Base-by-base conservation (phyloP, 1,140 invertebrate genomes). In the Druon quercuslanigerum region DNA sequence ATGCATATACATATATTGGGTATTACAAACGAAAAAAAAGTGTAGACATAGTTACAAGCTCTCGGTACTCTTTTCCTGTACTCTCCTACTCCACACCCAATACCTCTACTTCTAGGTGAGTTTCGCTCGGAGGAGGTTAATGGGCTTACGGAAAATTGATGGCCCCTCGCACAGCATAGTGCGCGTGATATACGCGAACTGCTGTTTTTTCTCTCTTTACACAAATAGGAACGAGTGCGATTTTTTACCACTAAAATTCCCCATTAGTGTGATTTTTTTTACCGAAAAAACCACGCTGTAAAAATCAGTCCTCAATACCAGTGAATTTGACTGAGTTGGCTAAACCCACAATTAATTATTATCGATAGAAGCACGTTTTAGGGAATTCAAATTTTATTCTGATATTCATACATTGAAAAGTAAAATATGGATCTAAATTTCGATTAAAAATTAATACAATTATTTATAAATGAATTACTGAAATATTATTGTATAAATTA, bases 101-200 rank as follows among this genome's bases (percentile, higher is more conserved):
- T 66, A 40, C 76, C 73, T 72, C 73, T 78, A 74, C 33, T 46
- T 57, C 50, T 51, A 16, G 54, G 19, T 8, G 56, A 75, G 80
- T 74, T 78, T 81, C 79, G 78, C 79, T 71, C 76, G n/a, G 51
- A 72, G 78, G 78, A 86, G 82, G 86, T 89, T 89, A 89, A 89
- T 89, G 87, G 88, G 87, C 84, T 89, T 89, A 85, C 82, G 82
- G 84, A 87, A 87, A 89, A 89, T 89, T 87, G 87, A 89, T 89
- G 87, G 76, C 82, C 54, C n/a, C 75, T 79, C 78, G 80, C 79
- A 78, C 76, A 79, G 82, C 76, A 80, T 81, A 79, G 81, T 79
- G 82, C 81, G 51, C 80, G 81, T 85, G 86, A 87, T 85, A 88
- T 85, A 87, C 79, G 80, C 73, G 73, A 79, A 78, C 51, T 75